phyloP scores from a whole-genome alignment of 2,797 vertebrate species.

The Acanthiza pusilla region DNA sequence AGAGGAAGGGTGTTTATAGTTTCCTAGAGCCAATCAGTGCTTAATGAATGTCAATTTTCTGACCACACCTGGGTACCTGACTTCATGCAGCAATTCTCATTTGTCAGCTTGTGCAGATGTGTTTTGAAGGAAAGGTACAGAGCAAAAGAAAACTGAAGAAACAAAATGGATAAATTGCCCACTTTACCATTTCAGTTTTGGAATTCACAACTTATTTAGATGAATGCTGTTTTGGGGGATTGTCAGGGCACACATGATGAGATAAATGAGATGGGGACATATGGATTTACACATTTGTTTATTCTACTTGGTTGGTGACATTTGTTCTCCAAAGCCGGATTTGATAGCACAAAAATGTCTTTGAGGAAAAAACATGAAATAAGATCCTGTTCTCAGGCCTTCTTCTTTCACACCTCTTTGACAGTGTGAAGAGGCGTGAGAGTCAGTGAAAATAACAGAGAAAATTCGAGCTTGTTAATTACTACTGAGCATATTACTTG shows the following conservation, averaged over 20 bases:
- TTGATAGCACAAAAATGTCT: neutral
- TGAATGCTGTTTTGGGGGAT: neutral
- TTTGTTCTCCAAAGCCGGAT: neutral
- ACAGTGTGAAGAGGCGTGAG: neutral
- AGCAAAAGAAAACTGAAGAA: neutral
- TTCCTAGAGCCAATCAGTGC: neutral
- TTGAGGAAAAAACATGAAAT: neutral
- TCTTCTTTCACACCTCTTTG: conserved; percentile 23
- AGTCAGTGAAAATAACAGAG: conserved; percentile 31
- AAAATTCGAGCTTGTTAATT: neutral
- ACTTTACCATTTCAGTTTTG: neutral
- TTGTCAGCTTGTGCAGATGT: neutral
- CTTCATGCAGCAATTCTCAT: neutral
- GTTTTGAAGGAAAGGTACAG: neutral
- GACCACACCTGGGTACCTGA: neutral
- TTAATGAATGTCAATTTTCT: neutral
- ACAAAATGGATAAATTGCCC: neutral
- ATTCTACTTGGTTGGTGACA: neutral
- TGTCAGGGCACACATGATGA: neutral
- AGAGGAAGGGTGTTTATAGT: neutral
- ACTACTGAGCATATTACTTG: conserved; percentile 32
- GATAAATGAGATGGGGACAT: neutral
- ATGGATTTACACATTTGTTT: neutral
- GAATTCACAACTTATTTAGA: neutral
- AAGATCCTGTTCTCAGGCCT: neutral